Evolutionary conservation across 2,797 vertebrate genomes (phyloP), one percentile per base, ranked within the genome.

Genomic region (Allobates femoralis): DNA sequence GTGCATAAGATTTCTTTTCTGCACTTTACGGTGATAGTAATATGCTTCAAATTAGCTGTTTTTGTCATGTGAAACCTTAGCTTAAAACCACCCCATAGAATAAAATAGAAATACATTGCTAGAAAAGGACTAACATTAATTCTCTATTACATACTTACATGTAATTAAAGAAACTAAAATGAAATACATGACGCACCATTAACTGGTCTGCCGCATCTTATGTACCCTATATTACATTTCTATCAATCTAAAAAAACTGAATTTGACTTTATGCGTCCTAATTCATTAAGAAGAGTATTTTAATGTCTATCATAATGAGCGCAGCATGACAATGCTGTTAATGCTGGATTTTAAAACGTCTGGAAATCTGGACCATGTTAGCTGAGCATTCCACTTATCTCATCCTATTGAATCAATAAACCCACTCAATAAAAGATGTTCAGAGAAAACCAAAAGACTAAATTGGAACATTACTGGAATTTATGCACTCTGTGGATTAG

Each of bases 331-430:
- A 64, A 34, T 64, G 84, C 30, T 71, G 67, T 76, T 75, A 84
- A 80, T 37, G 28, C 28, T 83, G 66, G 60, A 37, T 12, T 41
- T 60, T 71, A 60, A 62, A 28, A 56, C 11, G 26, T 32, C 55
- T 74, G 76, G 66, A 80, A 84, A 84, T 87, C 86, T 87, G 86
- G 81, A 87, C 26, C 58, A 64, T 10, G 55, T 87, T 86, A 86
- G 46, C 23, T 30, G 10, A 62, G 51, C 30, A 19, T 87, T 87
- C 67, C 82, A 87, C 66, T 87, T 87, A 79, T 87, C 56, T 84
- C 86, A 87, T 84, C 32, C 67, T 66, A 84, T 79, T 87, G 67
- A 75, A 87, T 87, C 86, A 87, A 81, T 76, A 86, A 84, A 16
- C 11, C n/a, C 66, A 56, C 79, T 84, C 66, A 75, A 87, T 66